Base-by-base conservation (phyloP, 2,113 vertebrate genomes). In the cattle (Bos taurus) region DNA sequence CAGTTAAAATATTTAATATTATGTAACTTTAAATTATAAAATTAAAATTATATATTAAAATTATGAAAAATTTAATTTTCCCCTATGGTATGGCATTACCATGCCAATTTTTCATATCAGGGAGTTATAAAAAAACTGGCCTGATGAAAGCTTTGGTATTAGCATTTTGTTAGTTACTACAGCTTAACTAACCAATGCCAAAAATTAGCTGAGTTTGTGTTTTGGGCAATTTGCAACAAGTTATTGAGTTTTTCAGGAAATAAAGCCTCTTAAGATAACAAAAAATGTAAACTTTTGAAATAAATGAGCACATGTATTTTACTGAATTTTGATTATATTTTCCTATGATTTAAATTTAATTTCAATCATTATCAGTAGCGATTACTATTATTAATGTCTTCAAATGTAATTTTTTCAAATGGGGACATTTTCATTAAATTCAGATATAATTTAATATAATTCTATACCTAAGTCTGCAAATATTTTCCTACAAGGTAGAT, bases 161-260 rank as follows among this genome's bases (percentile, higher is more conserved):
- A 92, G 50, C 56, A 95, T 90, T 95, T 96, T 56, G 89, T 94
- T 95, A 96, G 54, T 52, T 94, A 67, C 57, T 74, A 23, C 23
- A 83, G 48, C 84, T 94, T 83, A 83, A 84, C 13, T 36, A 80
- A 64, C 14, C 25, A 85, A 95, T 88, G 52, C 15, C 25, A 67
- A 83, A 95, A 86, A 46, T 94, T 92, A 48, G 15, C 43, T 64
- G 23, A 67, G 17, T 57, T 89, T 92, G 33, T 28, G 2, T 92
- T 59, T 94, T 8, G 10, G 46, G 10, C 13, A 84, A 89, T 85
- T 91, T 90, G 11, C 25, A 80, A 84, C 33, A 81, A 95, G 52
- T 87, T 60, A 84, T 52, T 48, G 40, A 57, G 10, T 1, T 50
- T 84, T 97, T 88, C 8, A 71, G 78, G 91, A 95, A 94, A 80